Percentiles rank a stretch among this genome's conserved stretches.
phyloP scores from a whole-genome alignment of 2,113 vertebrate species.

The Morphnarchus princeps region DNA sequence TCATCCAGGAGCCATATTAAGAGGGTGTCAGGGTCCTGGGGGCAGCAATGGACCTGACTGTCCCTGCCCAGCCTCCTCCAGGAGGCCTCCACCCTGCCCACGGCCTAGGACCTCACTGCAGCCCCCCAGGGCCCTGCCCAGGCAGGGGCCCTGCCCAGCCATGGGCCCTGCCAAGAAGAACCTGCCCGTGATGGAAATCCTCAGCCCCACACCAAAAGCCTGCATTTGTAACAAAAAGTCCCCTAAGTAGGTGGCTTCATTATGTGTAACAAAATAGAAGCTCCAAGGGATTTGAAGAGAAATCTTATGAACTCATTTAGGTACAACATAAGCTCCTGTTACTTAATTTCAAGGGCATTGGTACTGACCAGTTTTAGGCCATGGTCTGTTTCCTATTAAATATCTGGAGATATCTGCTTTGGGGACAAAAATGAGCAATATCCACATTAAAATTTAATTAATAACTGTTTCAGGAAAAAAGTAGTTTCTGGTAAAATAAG shows the following conservation, averaged over 20 bases:
- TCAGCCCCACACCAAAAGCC: not conserved
- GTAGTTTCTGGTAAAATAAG: not conserved
- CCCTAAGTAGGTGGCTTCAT: not conserved
- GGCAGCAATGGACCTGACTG: not conserved
- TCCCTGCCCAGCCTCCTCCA: not conserved
- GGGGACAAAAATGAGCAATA: not conserved
- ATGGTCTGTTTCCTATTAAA: not conserved
- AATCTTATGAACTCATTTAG: not conserved
- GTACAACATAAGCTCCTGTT: not conserved
- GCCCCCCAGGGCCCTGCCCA: not conserved
- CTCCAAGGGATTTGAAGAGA: not conserved
- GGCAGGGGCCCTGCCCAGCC: accelerated
- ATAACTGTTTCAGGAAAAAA: not conserved
- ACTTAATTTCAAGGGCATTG: not conserved
- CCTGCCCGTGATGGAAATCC: not conserved
- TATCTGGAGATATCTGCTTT: not conserved
- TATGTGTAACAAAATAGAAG: not conserved
- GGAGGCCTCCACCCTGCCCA: too few species aligned
- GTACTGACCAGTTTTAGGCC: not conserved
- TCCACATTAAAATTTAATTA: not conserved
- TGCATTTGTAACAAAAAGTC: not conserved
- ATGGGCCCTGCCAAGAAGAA: not conserved
- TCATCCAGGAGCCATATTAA: not conserved
- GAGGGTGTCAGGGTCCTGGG: not conserved
- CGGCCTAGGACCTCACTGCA: too few species aligned